Percentiles rank a stretch among this genome's conserved stretches.
These are phyloP conservation scores for Physocephala rufipes DNA, from an alignment of 2,888 invertebrate species.

Conservation along the genomic window DNA sequence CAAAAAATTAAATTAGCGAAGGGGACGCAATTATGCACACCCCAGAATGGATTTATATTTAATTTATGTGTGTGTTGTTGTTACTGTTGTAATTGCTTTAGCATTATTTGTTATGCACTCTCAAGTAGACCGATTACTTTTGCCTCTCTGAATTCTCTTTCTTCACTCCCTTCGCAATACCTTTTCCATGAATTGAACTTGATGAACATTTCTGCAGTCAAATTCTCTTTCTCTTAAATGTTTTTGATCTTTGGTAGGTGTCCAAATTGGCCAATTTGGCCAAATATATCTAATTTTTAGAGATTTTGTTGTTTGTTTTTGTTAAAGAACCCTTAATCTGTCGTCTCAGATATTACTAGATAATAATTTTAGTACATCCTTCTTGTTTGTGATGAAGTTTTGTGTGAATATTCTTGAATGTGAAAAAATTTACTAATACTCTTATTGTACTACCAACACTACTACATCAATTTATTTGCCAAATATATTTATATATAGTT, in stretches of 20 bases:
- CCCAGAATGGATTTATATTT: too few species aligned
- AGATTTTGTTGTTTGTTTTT: slow-evolving; percentile 11
- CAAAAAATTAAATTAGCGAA: too few species aligned
- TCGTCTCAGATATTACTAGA: slow-evolving; percentile 38
- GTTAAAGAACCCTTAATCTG: slow-evolving; percentile 26
- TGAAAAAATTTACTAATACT: too few species aligned
- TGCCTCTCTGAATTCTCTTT: background rate
- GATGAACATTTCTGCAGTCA: too few species aligned
- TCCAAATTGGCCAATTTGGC: too few species aligned
- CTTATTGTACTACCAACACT: too few species aligned
- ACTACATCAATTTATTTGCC: too few species aligned
- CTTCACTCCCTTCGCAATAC: background rate
- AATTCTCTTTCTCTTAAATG: background rate
- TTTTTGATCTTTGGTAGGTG: background rate
- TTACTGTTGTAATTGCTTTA: background rate
- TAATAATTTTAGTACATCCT: slow-evolving; percentile 28
- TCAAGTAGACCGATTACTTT: background rate
- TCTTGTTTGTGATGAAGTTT: background rate
- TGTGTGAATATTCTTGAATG: slow-evolving; percentile 25
- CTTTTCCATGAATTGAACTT: background rate
- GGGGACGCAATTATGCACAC: too few species aligned
- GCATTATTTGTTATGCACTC: slow-evolving; percentile 2
- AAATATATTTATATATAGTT: too few species aligned
- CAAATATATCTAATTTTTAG: background rate
- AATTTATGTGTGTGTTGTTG: background rate